Percentiles rank a stretch among this genome's conserved stretches.
Evolutionary conservation across 2,888 invertebrate species (phyloP).

Genomic region (Meiosimyza decipiens): DNA sequence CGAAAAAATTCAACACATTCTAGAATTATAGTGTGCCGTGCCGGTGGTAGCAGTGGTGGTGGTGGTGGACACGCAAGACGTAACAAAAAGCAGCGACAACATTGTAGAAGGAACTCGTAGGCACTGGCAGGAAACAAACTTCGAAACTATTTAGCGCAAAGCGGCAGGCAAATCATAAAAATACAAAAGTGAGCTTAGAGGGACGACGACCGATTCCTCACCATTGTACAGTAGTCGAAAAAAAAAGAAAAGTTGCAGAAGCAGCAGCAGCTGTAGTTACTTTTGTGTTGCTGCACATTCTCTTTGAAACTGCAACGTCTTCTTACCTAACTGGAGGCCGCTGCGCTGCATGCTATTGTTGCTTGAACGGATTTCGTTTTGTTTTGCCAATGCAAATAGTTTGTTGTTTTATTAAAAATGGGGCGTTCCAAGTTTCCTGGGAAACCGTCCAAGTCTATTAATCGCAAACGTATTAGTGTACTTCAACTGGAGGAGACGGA

Average conservation of each 20-base stretch:
- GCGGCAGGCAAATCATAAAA: constrained; percentile 39
- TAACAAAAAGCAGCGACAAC: constrained; percentile 40
- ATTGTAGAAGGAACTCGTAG: constrained; percentile 28
- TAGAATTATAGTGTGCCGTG: constrained; percentile 42
- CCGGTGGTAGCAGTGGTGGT: constrained; percentile 44
- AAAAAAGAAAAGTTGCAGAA: constrained; percentile 27
- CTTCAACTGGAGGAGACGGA: constrained; percentile 61
- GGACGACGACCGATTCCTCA: constrained; percentile 44
- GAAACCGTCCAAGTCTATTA: constrained; percentile 87
- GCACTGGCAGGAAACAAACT: constrained; percentile 34
- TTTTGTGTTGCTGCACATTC: constrained; percentile 12
- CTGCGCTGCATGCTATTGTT: constrained; percentile 33
- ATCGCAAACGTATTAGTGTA: constrained; percentile 86
- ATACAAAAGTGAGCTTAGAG: constrained; percentile 48
- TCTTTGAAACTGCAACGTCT: constrained; percentile 23
- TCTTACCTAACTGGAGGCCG: constrained; percentile 31
- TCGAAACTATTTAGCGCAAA: constrained; percentile 41
- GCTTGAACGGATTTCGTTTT: neutral
- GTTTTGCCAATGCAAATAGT: constrained; percentile 39
- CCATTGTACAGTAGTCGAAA: constrained; percentile 45
- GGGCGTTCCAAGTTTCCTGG: constrained; percentile 77
- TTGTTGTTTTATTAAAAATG: constrained; percentile 52
- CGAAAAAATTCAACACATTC: constrained; percentile 21
- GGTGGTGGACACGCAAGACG: constrained; percentile 58
- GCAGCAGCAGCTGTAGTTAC: constrained; percentile 19